Base-by-base conservation (phyloP, 2,113 vertebrate genomes). In the Phaethon lepturus region DNA sequence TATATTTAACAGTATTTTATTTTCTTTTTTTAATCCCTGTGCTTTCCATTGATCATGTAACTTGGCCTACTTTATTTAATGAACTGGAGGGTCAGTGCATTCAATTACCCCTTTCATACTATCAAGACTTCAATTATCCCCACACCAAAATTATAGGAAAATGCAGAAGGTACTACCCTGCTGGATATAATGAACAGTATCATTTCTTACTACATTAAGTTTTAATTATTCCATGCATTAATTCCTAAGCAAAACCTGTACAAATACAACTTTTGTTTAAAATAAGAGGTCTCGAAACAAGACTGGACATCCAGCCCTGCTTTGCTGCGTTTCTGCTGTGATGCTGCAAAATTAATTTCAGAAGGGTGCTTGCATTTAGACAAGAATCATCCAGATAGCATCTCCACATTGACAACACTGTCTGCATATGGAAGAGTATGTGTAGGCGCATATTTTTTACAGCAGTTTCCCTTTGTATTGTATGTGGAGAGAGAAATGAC, bases 61-160 rank as follows among this genome's bases (percentile, higher is more conserved):
- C 98, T 98, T 98, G 98, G 98, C 98, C 97, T 98, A 98, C 98
- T 98, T 99, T 99, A 99, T 99, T 99, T 99, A 99, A 99, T 98
- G 98, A 99, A 99, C 98, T 98, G 98, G 99, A 99, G 99, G 99
- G 99, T 99, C 99, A 99, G 98, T 94, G 98, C 98, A 98, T 99
- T 99, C 98, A 98, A 98, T 98, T 98, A 99, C 98, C 98, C 98
- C 98, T 98, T 99, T 98, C 98, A 98, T 98, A 98, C 98, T 98
- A 98, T 98, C 98, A 98, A 98, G 98, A 98, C 98, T 98, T 98
- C 99, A 98, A 99, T 99, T 98, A 99, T 98, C 98, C 98, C 98
- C 98, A 98, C 98, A 99, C 98, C 98, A 98, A 98, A 99, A 99
- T 98, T 96, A 98, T 96, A 97, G 97, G 97, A 97, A 98, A 97